Evolutionary conservation across 2,797 vertebrate genomes (phyloP).

Genomic region (Pangasius macronema): DNA sequence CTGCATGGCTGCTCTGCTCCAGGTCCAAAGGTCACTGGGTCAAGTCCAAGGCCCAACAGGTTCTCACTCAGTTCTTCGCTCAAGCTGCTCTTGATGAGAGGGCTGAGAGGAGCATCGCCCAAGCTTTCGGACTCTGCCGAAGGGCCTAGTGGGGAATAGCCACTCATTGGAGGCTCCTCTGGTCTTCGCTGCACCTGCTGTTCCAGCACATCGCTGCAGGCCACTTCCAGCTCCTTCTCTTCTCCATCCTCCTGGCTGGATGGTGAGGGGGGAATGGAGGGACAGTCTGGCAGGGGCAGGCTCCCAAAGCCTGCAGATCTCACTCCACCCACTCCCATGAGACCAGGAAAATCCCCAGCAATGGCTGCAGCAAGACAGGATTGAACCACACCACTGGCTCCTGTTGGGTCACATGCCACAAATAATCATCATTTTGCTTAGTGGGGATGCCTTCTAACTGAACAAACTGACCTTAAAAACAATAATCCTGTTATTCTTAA

Average conservation of each 20-base stretch:
- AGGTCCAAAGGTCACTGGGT: constrained; percentile 80
- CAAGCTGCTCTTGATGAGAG: constrained; percentile 85
- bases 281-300: constrained; percentile 64
- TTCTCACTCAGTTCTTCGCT: constrained; percentile 88
- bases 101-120: constrained; percentile 85
- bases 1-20: constrained; percentile 76
- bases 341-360: constrained; percentile 70
- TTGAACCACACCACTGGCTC: constrained; percentile 64
- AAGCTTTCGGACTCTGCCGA: constrained; percentile 79
- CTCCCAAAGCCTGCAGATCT: constrained; percentile 67
- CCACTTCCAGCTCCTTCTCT: constrained; percentile 71
- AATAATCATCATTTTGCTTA: background rate
- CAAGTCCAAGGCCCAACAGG: constrained; percentile 81
- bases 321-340: constrained; percentile 68
- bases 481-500: background rate
- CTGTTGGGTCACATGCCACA: constrained; percentile 42
- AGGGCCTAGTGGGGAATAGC: constrained; percentile 74
- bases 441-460: background rate
- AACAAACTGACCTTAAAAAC: background rate
- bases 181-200: constrained; percentile 60
- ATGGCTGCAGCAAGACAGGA: constrained; percentile 71
- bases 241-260: constrained; percentile 79
- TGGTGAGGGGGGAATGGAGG: constrained; percentile 77
- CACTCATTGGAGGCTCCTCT: constrained; percentile 58
- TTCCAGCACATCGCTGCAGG: constrained; percentile 51